Evolutionary conservation across 2,888 invertebrate genomes (phyloP), one percentile per base, ranked within the genome.

Genomic region (Plutella xylostella): DNA sequence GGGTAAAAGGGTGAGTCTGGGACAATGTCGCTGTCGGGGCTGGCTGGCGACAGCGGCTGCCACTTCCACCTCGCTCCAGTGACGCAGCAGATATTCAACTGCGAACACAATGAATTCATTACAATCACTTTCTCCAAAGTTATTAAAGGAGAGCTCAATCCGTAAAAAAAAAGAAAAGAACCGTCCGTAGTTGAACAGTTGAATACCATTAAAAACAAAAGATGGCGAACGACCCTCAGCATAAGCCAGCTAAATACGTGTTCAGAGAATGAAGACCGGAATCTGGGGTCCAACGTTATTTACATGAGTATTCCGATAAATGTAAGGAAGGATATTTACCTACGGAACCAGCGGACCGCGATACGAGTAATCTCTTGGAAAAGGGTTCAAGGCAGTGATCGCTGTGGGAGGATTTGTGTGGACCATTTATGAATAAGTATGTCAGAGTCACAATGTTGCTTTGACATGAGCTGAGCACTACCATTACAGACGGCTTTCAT

Each of bases 361-460:
- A 77, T 72, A 70, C 62, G 69, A 61, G 72, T 76, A 76, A 79
- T 77, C 75, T 77, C 58, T 62, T 52, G 65, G 68, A 72, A 72
- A 77, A 71, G 72, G 76, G 74, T 68, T 63, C 50, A 50, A 54
- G 53, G 47, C 28, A 50, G 55, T 48, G 58, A 55, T 56, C 59
- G 56, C 54, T 43, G 57, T 58, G 22, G 15, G 11, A 17, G 39
- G 25, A 39, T 39, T 17, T 25, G 22, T n/a, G 39, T 12, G 12
- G 37, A 22, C 39, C 25, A 17, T 34, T 39, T 39, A 39, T 39
- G 39, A 39, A 39, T 39, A 39, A 21, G 22, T 39, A 39, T 39
- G 39, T n/a, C n/a, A n/a, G n/a, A n/a, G n/a, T n/a, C n/a, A n/a
- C n/a, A n/a, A n/a, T n/a, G n/a, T n/a, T n/a, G n/a, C n/a, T n/a